Conservation (phyloP, 2,113 vertebrate genomes). For the Eonycteris spelaea region DNA sequence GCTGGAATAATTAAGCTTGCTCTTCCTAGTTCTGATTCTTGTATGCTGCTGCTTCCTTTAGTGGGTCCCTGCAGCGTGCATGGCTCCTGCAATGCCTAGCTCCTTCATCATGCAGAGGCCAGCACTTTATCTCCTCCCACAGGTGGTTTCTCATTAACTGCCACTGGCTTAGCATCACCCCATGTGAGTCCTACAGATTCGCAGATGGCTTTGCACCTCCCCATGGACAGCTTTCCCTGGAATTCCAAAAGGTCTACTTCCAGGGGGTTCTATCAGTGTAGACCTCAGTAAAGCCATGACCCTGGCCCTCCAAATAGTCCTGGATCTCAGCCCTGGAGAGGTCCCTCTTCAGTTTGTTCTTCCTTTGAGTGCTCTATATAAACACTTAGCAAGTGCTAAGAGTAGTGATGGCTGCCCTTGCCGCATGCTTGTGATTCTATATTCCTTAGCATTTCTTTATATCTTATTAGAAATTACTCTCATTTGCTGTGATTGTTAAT, state of each 20-base stretch:
- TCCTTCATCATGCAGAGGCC: not conserved
- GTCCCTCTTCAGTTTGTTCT: not conserved
- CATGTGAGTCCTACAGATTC: not conserved
- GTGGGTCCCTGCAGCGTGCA: not conserved
- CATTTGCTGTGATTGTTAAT: not conserved
- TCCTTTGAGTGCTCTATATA: not conserved
- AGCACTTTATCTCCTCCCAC: not conserved
- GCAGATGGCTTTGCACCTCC: too few relatives aligned
- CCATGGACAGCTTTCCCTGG: not conserved
- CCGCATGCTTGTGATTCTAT: not conserved
- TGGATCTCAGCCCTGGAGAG: not conserved
- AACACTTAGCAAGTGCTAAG: not conserved
- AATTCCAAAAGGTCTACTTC: not conserved
- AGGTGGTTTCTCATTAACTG: not conserved
- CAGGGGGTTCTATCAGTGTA: not conserved
- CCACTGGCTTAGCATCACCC: not conserved
- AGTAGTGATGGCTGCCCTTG: not conserved
- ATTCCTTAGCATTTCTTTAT: not conserved
- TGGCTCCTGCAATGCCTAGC: too few relatives aligned
- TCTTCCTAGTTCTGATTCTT: not conserved
- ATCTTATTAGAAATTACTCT: not conserved
- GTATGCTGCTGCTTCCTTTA: not conserved
- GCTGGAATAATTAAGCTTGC: not conserved
- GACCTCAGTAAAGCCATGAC: not conserved
- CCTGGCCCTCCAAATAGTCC: not conserved